Evolutionary conservation across 2,797 vertebrate species (phyloP).

Genomic region (Leucoraja ocellata): DNA sequence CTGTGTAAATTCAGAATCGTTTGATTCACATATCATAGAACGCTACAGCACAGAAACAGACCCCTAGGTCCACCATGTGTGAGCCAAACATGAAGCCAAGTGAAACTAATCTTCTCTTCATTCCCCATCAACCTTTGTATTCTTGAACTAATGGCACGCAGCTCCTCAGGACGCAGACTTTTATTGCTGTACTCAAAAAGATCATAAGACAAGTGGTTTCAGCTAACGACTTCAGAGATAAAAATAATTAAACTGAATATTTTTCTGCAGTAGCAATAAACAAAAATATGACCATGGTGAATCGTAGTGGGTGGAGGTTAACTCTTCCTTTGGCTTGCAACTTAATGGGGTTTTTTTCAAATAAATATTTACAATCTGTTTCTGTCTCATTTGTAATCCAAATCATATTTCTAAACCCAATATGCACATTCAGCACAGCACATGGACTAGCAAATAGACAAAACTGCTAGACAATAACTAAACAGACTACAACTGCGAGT

Average conservation of each 20-base stretch:
- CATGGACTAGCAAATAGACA: neutral
- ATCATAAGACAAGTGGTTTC: neutral
- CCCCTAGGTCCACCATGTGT: too few species aligned
- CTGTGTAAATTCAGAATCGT: neutral
- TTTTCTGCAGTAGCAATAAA: conserved; percentile 27
- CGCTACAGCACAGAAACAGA: too few species aligned
- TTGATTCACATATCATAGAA: too few species aligned
- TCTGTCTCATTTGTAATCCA: neutral
- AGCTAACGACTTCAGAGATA: neutral
- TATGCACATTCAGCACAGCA: neutral
- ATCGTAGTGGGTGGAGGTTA: conserved; percentile 16
- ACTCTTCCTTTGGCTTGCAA: neutral
- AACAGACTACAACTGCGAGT: neutral
- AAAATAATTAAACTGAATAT: neutral
- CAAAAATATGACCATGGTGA: conserved; percentile 14
- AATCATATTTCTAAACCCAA: neutral
- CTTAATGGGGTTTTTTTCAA: neutral
- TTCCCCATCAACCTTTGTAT: neutral
- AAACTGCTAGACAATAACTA: neutral
- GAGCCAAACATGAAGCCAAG: too few species aligned
- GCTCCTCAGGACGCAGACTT: neutral
- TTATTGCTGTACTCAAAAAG: neutral
- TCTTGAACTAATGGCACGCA: too few species aligned
- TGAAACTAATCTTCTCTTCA: neutral
- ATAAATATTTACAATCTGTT: neutral